Evolutionary conservation across 1,140 invertebrate species (phyloP).

Genomic region (Drosophila rufa): DNA sequence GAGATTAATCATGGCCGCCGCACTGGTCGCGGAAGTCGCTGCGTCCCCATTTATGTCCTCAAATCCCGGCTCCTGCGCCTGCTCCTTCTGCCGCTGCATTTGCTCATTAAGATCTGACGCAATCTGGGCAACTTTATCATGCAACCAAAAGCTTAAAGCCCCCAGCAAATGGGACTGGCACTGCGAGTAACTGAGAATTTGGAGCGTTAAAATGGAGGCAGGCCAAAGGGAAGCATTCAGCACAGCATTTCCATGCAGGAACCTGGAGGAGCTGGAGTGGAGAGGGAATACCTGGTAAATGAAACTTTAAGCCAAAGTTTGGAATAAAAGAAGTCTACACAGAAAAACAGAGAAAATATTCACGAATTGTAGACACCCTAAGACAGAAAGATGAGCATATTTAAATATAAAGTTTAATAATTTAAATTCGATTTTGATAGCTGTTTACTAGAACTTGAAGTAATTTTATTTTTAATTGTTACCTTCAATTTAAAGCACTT

Average conservation of each 20-base stretch:
- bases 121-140: constrained; percentile 73
- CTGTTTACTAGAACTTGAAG: too few relatives aligned
- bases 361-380: not conserved
- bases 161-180: constrained; percentile 50
- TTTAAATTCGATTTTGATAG: too few relatives aligned
- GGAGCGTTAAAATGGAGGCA: constrained; percentile 29
- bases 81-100: constrained; percentile 39
- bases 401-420: too few relatives aligned
- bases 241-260: constrained; percentile 21
- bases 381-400: too few relatives aligned
- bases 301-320: constrained; percentile 45
- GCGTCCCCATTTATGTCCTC: constrained; percentile 38
- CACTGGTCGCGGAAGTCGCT: constrained; percentile 54
- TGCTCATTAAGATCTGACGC: constrained; percentile 76
- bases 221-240: constrained; percentile 22
- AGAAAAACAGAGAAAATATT: not conserved
- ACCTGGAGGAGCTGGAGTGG: not conserved
- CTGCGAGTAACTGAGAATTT: constrained; percentile 60
- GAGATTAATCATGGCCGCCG: constrained; percentile 75
- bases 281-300: constrained; percentile 51
- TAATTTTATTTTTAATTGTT: too few relatives aligned
- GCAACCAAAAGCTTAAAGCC: constrained; percentile 67
- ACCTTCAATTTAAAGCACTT: not conserved
- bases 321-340: constrained; percentile 18
- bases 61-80: constrained; percentile 7